A percentile compares a stretch with the other conserved stretches of the same genome.
Evolutionary conservation across 35 echinoderm and acorn worm genomes (phyloP).

Genomic region (Apostichopus californicus): DNA sequence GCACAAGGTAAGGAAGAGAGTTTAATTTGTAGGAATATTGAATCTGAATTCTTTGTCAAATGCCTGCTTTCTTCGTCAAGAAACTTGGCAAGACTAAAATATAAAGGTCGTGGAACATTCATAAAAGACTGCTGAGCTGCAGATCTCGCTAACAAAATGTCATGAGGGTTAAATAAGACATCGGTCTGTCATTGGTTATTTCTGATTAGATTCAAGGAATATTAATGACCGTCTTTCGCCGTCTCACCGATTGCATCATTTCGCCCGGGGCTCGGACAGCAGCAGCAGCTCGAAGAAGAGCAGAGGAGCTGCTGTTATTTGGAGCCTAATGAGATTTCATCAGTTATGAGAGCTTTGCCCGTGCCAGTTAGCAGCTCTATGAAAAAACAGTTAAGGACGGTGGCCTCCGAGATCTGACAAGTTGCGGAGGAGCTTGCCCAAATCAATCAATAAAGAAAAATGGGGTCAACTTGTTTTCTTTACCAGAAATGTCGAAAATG

Average conservation of each 20-base stretch:
- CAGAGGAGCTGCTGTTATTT: background rate
- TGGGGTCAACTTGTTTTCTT: constrained; percentile 13
- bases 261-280: background rate
- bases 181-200: background rate
- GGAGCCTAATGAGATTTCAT: constrained; percentile 37
- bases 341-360: background rate
- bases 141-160: too few species aligned
- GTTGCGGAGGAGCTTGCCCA: background rate
- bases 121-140: too few species aligned
- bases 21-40: too few species aligned
- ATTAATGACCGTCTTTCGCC: background rate
- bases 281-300: background rate
- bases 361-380: background rate
- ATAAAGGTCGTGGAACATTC: too few species aligned
- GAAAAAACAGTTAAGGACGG: background rate
- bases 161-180: background rate
- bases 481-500: constrained; percentile 6
- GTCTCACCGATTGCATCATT: background rate
- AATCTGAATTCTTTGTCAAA: too few species aligned
- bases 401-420: constrained; percentile 14
- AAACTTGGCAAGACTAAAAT: too few species aligned
- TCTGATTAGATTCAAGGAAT: background rate
- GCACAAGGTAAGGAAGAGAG: too few species aligned
- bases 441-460: constrained; percentile 42
- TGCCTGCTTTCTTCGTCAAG: too few species aligned